Base-by-base conservation (phyloP, 2,888 invertebrate genomes). In the Atethmia centrago region DNA sequence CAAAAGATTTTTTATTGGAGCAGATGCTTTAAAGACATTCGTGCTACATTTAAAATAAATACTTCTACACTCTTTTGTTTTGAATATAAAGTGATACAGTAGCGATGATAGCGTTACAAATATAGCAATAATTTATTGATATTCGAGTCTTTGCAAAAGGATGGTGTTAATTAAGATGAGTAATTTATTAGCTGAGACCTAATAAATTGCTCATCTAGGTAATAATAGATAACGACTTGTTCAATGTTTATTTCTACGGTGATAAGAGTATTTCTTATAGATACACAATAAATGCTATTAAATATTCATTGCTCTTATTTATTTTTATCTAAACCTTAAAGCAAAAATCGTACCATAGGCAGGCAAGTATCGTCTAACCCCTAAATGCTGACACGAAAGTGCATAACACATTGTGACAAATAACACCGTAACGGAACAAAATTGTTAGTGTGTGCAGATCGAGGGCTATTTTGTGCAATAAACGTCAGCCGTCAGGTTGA, bases 401-500 rank as follows among this genome's bases (percentile, higher is more conserved):
- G 84, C 85, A 83, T 70, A 81, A 77, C 76, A 77, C 78, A 84
- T 78, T 66, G 85, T 90, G 87, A 90, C 89, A 90, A 90, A 90
- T 88, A 86, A 83, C 86, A 85, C 85, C 79, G 85, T 73, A 85
- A 85, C 83, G 75, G 79, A 85, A 87, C 86, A 87, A 89, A 91
- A 88, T 90, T 86, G 88, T 89, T 86, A 88, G 85, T 85, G 73
- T 84, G 73, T 77, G 77, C 75, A 79, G 74, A 85, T 86, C 85
- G 84, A 83, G 83, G 85, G 88, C 88, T 91, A 93, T 92, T 94
- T 92, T 90, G 89, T 88, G 91, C 93, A 93, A 94, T 94, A 94
- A 93, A 93, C 91, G 93, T 94, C 94, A 92, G 89, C 83, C 84
- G 92, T 93, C 93, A 93, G 90, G 89, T 89, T 91, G 86, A 87